Base-by-base conservation (phyloP, 2,113 vertebrate genomes). In the Noturus placidus region DNA sequence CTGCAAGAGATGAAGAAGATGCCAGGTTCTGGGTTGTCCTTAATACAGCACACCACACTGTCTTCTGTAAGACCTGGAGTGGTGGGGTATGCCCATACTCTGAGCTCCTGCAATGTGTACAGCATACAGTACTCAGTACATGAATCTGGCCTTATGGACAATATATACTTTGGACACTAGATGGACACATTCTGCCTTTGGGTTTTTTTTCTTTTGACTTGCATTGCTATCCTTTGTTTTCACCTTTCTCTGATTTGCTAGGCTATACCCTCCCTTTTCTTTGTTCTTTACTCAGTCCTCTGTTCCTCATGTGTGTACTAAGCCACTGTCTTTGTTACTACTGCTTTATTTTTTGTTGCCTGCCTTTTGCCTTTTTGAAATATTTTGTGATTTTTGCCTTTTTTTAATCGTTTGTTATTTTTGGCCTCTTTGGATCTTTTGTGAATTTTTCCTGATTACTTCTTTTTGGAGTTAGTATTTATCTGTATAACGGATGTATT, bases 41-140 rank as follows among this genome's bases (percentile, higher is more conserved):
- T 96, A 82, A 99, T 91, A 27, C 92, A 93, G 89, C 97, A 98
- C 77, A 99, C 61, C 0, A 99, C 84, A n/a, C 69, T 95, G 93
- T 99, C 98, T 80, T 97, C 96, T 35, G 97, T 85, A 22, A 95
- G 78, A 0, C 96, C 97, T 1, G 92, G 35, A 3, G 93, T 93
- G 5, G 96, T 98, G 14, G 98, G 98, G 86, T 96, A 99, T 0
- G 98, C 98, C 96, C 97, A 97, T 25, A 99, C 15, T 0, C 65
- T 95, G 93, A 99, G 92, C 38, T 92, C 88, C 98, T 99, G 83
- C 76, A 84, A 69, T 52, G 46, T 50, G 46, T 50, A 50, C 46
- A 10, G 9, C 46, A 13, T 42, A 56, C 52, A 7, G 14, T 65
- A 7, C 14, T n/a, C 38, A 65, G 22, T 35, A 22, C 8, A 63